A percentile compares a stretch with the other conserved stretches of the same genome.
phyloP scores from a whole-genome alignment of 2,888 invertebrate genomes.

The Leuctra nigra region DNA sequence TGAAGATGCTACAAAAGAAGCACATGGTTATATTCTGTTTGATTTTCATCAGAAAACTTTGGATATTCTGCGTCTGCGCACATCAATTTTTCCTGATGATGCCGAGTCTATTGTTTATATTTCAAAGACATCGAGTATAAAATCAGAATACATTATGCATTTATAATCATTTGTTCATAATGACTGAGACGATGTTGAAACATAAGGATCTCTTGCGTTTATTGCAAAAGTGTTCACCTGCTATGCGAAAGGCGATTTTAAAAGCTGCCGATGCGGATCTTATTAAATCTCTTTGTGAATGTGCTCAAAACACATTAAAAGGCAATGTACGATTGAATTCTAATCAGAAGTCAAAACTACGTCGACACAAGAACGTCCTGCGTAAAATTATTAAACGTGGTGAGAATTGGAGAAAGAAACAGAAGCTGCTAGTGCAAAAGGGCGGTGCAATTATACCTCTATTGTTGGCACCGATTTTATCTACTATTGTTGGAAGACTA shows the following conservation, averaged over 20 bases:
- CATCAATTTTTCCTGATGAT: slow-evolving; percentile 8
- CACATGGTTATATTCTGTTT: slow-evolving; percentile 29
- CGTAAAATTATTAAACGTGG: neutral
- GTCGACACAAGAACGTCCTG: neutral
- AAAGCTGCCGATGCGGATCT: neutral
- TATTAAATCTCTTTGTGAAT: neutral
- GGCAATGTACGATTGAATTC: neutral
- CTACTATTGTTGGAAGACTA: neutral
- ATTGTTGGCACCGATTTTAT: neutral
- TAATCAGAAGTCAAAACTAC: neutral
- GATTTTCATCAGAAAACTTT: slow-evolving; percentile 29
- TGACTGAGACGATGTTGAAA: neutral
- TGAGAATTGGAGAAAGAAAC: neutral
- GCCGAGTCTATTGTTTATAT: slow-evolving; percentile 13
- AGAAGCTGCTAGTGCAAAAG: neutral
- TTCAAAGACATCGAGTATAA: slow-evolving; percentile 23
- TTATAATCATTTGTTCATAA: neutral
- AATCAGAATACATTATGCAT: slow-evolving; percentile 22
- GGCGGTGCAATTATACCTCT: neutral
- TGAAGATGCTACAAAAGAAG: slow-evolving; percentile 26
- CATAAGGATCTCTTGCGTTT: neutral
- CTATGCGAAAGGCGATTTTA: neutral
- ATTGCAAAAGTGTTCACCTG: neutral
- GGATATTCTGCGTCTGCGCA: neutral
- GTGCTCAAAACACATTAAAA: no score